phyloP scores from a whole-genome alignment of 2,888 invertebrate genomes.

The Suillia variegata region DNA sequence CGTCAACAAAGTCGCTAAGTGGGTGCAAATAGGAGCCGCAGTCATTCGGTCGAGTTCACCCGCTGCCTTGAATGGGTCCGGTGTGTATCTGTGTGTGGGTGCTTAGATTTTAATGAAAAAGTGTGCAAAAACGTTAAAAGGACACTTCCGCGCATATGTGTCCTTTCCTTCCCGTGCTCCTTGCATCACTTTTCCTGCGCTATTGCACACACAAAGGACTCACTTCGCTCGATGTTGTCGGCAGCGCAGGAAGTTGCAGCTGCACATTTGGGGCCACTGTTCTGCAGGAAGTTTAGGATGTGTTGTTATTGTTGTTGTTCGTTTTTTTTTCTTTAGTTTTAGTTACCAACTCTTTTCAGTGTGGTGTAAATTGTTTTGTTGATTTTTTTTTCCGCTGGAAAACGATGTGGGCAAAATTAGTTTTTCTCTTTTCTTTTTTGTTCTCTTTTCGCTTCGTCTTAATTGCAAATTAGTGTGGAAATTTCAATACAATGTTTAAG shows the following conservation, averaged over 20 bases:
- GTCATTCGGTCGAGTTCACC: constrained; percentile 18
- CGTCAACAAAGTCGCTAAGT: constrained; percentile 8
- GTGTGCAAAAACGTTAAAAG: constrained; percentile 4
- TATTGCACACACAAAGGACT: not conserved
- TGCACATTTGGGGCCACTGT: constrained; percentile 15
- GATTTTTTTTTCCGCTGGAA: too few species aligned
- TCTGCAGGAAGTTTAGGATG: constrained; percentile 14
- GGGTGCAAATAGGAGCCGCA: constrained; percentile 18
- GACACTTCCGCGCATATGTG: constrained; percentile 14
- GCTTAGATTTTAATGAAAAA: too few species aligned
- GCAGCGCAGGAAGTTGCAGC: constrained; percentile 13
- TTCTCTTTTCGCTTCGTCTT: too few species aligned
- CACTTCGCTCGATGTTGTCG: not conserved
- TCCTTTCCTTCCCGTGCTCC: not conserved
- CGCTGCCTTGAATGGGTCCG: too few species aligned
- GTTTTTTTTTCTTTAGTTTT: constrained; percentile 9
- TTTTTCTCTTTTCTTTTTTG: too few species aligned
- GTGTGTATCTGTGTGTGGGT: too few species aligned
- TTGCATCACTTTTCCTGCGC: not conserved
- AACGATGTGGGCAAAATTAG: too few species aligned
- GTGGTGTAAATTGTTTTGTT: not conserved
- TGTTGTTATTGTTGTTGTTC: constrained; percentile 11
- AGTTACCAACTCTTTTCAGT: not conserved
- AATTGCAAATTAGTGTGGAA: too few species aligned
- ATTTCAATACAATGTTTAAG: too few species aligned